A percentile compares a stretch with the other conserved stretches of the same genome.
Evolutionary conservation across 2,888 invertebrate genomes (phyloP).

Genomic region (Xylophagus ater): DNA sequence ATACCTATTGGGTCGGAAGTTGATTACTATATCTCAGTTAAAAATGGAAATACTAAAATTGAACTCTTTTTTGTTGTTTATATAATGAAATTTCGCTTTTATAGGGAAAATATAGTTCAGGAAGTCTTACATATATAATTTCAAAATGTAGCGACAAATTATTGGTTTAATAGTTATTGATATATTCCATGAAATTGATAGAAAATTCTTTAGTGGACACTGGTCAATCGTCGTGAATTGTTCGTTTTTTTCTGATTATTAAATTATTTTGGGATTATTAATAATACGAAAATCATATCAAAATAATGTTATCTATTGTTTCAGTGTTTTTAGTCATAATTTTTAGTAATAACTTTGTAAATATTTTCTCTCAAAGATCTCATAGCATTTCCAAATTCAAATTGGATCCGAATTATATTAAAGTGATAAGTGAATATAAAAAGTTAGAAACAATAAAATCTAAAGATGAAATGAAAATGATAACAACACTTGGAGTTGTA

Average conservation of each 20-base stretch:
- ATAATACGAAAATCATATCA: conserved; percentile 7
- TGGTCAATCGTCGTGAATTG: conserved; percentile 15
- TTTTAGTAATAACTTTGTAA: conserved; percentile 6
- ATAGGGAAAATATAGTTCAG: no score
- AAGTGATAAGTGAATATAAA: conserved; percentile 29
- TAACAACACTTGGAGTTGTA: conserved; percentile 31
- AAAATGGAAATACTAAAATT: no score
- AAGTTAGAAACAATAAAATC: conserved; percentile 27
- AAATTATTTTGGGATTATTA: neutral
- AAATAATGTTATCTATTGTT: conserved; percentile 9
- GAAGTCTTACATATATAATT: no score
- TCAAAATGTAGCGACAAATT: conserved; percentile 17
- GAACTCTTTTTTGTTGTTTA: no score
- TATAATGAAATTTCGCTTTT: neutral
- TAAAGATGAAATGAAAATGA: conserved; percentile 27
- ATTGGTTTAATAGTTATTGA: conserved; percentile 9
- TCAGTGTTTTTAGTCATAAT: conserved; percentile 17
- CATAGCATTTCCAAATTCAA: conserved; percentile 19
- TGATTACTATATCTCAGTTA: no score
- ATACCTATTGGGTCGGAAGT: no score
- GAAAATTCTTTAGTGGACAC: conserved; percentile 12
- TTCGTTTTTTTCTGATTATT: neutral
- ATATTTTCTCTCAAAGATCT: conserved; percentile 18
- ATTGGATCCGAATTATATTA: conserved; percentile 28
- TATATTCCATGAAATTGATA: conserved; percentile 10